Percentiles rank a stretch among this genome's conserved stretches.
These are phyloP conservation scores for Pristionchus fissidentatus DNA, from an alignment of 2,888 invertebrate genomes.

Conservation along the genomic window DNA sequence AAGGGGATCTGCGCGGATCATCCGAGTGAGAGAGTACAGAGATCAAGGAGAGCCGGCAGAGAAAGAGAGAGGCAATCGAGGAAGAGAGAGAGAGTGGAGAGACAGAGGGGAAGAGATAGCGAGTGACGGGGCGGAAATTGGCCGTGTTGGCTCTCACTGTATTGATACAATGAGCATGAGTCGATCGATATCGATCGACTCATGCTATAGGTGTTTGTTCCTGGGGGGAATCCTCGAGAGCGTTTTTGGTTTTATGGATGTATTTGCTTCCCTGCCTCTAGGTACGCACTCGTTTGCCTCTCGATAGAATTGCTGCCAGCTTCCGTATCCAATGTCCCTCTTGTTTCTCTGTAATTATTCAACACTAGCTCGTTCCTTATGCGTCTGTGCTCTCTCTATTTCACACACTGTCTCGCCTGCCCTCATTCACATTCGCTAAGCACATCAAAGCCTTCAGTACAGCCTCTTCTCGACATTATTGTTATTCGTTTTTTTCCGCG, in stretches of 20 bases:
- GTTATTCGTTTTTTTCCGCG: not conserved
- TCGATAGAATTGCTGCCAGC: not conserved
- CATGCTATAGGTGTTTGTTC: not conserved
- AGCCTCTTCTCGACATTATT: not conserved
- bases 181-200: conserved; percentile 6
- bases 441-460: too few relatives aligned
- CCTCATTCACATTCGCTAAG: not conserved
- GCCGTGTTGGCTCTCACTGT: conserved; percentile 6
- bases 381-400: not conserved
- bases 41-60: not conserved
- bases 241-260: too few relatives aligned
- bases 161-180: not conserved
- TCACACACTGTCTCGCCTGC: not conserved
- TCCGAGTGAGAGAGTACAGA: not conserved
- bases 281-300: not conserved
- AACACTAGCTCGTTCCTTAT: not conserved
- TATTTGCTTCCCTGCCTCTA: not conserved
- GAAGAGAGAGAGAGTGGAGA: not conserved
- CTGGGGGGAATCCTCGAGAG: too few relatives aligned
- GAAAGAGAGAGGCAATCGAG: not conserved
- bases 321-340: not conserved
- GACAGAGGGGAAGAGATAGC: conserved; percentile 5
- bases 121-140: not conserved
- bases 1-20: not conserved
- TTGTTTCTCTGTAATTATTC: not conserved